Base-by-base conservation (phyloP, 1,140 invertebrate species). In the Spodoptera litura region DNA sequence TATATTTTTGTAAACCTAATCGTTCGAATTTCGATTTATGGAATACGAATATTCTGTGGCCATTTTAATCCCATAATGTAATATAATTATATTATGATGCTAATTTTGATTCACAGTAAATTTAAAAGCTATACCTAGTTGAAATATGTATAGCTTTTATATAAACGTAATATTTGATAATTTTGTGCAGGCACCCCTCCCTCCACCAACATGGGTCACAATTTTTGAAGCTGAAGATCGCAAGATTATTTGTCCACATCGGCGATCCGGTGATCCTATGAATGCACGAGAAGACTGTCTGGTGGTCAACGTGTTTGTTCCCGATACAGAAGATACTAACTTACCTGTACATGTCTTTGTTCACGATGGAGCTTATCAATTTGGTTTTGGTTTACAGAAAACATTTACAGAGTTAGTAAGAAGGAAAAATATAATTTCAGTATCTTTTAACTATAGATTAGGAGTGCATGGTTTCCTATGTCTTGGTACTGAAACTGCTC, bases 361-460 rank as follows among this genome's bases (percentile, higher is more conserved):
- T 27, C 80, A 83, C 51, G 80, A 80, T 44, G 84, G 84, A n/a
- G 80, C 56, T 20, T 82, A 72, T 38, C 71, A 75, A 59, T 11
- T 71, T 20, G 74, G 78, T 56, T 15, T 44, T 44, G 38, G 38
- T 44, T 44, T 44, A 10, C 38, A 44, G 15, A 55, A 4, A 55
- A 5, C 6, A 2, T 55, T 55, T 55, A 55, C 52, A 13, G 52
- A 55, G n/a, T 70, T 74, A 70, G 53, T 44, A 52, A 3, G 4
- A 6, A 13, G 70, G 9, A 78, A 81, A 62, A 74, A 83, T 13
- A 59, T 83, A 6, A 81, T 87, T 12, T 68, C 56, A 38, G 83
- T 87, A 2, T 84, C 74, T 13, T 84, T 87, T 58, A 87, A 85
- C 51, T 85, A 85, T 35, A 73, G 81, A 1, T 56, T 83, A 9